Conservation (phyloP, 2,888 invertebrate species). For the Lottia scabra region DNA sequence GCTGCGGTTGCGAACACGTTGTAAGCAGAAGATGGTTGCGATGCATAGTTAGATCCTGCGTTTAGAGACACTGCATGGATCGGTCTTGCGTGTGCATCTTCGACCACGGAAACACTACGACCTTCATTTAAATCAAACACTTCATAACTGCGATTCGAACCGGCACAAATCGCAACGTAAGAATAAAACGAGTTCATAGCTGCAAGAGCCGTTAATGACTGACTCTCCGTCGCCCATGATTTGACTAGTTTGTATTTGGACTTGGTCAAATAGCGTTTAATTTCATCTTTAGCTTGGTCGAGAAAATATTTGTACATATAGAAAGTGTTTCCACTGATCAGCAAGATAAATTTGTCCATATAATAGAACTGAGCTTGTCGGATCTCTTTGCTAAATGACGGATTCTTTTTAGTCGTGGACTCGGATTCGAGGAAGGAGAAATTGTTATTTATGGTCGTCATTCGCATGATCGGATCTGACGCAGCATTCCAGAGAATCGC, state of each 20-base stretch:
- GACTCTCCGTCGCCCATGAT: slow-evolving; percentile 45
- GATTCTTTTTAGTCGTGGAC: slow-evolving; percentile 30
- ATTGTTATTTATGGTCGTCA: slow-evolving; percentile 46
- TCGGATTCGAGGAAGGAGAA: slow-evolving; percentile 27
- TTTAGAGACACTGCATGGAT: slow-evolving; percentile 61
- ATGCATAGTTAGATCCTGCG: slow-evolving; percentile 59
- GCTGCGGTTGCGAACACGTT: slow-evolving; percentile 65
- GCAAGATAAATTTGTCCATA: slow-evolving; percentile 66
- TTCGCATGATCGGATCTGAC: slow-evolving; percentile 56
- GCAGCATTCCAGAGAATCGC: slow-evolving; percentile 58
- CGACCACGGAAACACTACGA: slow-evolving; percentile 47
- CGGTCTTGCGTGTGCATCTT: slow-evolving; percentile 61
- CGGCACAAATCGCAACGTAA: slow-evolving; percentile 65
- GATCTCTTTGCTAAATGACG: slow-evolving; percentile 56
- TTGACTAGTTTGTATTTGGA: slow-evolving; percentile 64
- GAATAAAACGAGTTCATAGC: slow-evolving; percentile 66
- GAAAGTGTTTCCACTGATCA: slow-evolving; percentile 55
- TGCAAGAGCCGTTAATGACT: slow-evolving; percentile 59
- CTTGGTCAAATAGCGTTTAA: slow-evolving; percentile 63
- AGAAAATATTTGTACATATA: slow-evolving; percentile 65
- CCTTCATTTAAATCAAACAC: slow-evolving; percentile 67
- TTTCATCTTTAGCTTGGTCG: slow-evolving; percentile 59
- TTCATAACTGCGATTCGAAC: slow-evolving; percentile 62
- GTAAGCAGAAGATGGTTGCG: slow-evolving; percentile 59
- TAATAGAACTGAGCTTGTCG: slow-evolving; percentile 65